A percentile compares a stretch with the other conserved stretches of the same genome.
Conservation (phyloP, 2,113 vertebrate genomes). For the Hyaena hyaena region DNA sequence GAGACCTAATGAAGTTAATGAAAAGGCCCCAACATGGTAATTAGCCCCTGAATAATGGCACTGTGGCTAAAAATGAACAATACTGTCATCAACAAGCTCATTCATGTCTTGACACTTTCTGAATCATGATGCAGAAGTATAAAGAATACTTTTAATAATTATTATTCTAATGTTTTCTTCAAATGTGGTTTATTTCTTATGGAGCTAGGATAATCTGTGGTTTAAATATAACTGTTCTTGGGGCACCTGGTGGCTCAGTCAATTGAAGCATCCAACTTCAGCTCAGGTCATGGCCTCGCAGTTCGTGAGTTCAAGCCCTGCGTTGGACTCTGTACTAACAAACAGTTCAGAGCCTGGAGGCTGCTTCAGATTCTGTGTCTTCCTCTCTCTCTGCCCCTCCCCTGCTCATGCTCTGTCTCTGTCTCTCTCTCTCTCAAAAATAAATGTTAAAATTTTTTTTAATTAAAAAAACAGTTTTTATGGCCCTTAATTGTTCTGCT, state of each 20-base stretch:
- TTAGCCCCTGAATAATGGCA: not conserved
- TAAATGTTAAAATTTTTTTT: too few relatives aligned
- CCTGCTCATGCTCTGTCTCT: too few relatives aligned
- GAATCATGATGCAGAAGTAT: not conserved
- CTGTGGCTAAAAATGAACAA: conserved; percentile 14
- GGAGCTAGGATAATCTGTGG: not conserved
- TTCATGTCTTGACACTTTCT: not conserved
- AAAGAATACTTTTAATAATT: not conserved
- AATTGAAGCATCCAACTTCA: too few relatives aligned
- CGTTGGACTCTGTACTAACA: too few relatives aligned
- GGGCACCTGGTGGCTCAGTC: too few relatives aligned
- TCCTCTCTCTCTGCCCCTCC: too few relatives aligned
- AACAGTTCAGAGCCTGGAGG: too few relatives aligned
- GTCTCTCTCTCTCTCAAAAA: too few relatives aligned
- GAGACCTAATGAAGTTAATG: conserved; percentile 47
- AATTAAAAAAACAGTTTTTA: not conserved
- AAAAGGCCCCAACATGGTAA: not conserved
- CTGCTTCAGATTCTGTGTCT: too few relatives aligned
- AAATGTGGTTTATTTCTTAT: not conserved
- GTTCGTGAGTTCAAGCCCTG: too few relatives aligned
- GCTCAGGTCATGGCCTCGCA: too few relatives aligned
- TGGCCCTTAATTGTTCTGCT: not conserved
- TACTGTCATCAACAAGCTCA: not conserved
- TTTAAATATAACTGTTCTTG: not conserved
- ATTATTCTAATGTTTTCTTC: conserved; percentile 13